Percentiles rank a stretch among this genome's conserved stretches.
Evolutionary conservation across 2,113 vertebrate genomes (phyloP).

Genomic region (Tragelaphus buxtoni): DNA sequence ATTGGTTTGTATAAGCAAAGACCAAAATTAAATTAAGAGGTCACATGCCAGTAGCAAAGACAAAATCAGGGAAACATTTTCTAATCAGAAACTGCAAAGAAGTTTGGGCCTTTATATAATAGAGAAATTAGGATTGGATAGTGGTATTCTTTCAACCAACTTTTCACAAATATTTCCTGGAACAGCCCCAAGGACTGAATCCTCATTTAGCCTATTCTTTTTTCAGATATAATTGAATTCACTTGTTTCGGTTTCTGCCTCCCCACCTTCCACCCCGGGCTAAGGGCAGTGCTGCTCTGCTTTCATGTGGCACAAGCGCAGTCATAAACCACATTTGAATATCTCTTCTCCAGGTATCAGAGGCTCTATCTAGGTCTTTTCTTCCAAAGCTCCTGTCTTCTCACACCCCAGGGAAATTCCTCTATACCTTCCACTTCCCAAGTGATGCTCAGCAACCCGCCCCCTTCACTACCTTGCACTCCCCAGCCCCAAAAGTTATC

Average conservation of each 20-base stretch:
- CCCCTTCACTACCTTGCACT: neutral
- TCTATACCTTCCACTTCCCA: neutral
- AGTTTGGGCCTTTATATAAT: slow-evolving; percentile 70
- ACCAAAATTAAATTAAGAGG: slow-evolving; percentile 72
- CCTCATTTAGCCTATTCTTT: slow-evolving; percentile 76
- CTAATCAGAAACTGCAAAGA: slow-evolving; percentile 68
- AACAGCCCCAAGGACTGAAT: slow-evolving; percentile 72
- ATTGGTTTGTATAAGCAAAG: slow-evolving; percentile 69
- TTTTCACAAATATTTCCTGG: slow-evolving; percentile 82
- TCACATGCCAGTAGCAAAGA: slow-evolving; percentile 57
- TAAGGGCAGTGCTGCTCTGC: slow-evolving; percentile 64
- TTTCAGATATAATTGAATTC: slow-evolving; percentile 75
- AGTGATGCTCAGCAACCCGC: neutral
- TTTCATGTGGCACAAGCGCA: slow-evolving; percentile 45
- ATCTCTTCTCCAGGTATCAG: slow-evolving; percentile 53
- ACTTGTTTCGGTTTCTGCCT: slow-evolving; percentile 77
- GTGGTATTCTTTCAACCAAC: slow-evolving; percentile 77
- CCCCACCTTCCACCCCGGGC: slow-evolving; percentile 67
- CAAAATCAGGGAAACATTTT: slow-evolving; percentile 71
- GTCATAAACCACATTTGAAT: neutral
- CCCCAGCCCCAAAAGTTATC: neutral
- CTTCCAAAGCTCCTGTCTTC: neutral
- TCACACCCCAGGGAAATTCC: neutral
- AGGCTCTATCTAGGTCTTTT: slow-evolving; percentile 67
- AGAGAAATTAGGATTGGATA: slow-evolving; percentile 77